Conservation (phyloP, 2,888 invertebrate species). For the Napeogenes sylphis region DNA sequence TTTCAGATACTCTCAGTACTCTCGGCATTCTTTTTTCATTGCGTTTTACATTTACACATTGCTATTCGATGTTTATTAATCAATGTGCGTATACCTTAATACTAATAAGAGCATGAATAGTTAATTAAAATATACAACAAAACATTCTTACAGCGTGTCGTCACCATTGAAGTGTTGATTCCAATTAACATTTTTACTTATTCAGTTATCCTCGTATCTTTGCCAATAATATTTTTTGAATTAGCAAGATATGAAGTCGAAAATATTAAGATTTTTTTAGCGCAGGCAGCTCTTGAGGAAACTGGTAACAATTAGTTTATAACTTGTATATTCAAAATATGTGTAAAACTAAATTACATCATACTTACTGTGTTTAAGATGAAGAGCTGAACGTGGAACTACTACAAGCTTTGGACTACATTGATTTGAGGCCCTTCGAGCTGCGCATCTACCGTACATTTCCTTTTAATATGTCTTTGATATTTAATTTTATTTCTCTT, state of each 20-base stretch:
- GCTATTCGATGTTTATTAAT: too few species aligned
- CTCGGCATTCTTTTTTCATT: too few species aligned
- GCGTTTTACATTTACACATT: too few species aligned
- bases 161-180: too few species aligned
- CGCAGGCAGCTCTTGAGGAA: not conserved
- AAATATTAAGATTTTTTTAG: not conserved
- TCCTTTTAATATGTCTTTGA: not conserved
- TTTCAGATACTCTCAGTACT: too few species aligned
- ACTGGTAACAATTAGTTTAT: not conserved
- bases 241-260: not conserved
- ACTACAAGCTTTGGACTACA: not conserved
- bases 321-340: not conserved
- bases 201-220: too few species aligned
- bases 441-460: not conserved
- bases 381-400: not conserved
- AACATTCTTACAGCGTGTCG: too few species aligned
- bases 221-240: not conserved
- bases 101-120: too few species aligned
- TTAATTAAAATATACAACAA: too few species aligned
- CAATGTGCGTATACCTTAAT: too few species aligned
- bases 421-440: not conserved
- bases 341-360: not conserved
- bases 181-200: too few species aligned
- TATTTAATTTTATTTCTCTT: not conserved
- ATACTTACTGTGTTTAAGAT: not conserved